Percentiles rank a stretch among this genome's conserved stretches.
These are phyloP conservation scores for Achroia grisella DNA, from an alignment of 1,140 invertebrate species.

Conservation along the genomic window DNA sequence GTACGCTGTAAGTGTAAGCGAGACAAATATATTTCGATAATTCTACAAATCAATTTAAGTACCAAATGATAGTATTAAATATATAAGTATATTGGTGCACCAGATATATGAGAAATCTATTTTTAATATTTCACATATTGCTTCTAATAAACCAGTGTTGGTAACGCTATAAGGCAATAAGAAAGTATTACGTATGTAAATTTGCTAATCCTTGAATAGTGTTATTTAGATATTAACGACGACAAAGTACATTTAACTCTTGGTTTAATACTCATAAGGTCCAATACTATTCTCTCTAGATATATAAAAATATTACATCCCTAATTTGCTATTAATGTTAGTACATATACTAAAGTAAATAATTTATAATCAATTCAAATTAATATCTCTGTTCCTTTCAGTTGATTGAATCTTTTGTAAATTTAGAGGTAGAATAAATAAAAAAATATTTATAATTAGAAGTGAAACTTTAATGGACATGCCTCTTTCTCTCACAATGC, in stretches of 20 bases:
- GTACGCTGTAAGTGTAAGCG: neutral
- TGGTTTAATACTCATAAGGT: constrained; percentile 1
- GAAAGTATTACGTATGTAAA: constrained; percentile 37
- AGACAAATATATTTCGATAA: neutral
- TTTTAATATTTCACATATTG: constrained; percentile 55
- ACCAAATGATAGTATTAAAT: constrained; percentile 31
- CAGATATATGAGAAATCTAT: constrained; percentile 41
- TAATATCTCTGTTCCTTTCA: too few species aligned
- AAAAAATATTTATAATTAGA: too few species aligned
- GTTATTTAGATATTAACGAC: constrained; percentile 43
- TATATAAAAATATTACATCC: too few species aligned
- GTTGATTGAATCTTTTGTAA: too few species aligned
- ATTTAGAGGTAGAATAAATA: too few species aligned
- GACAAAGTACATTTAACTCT: constrained; percentile 37
- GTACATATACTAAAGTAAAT: too few species aligned
- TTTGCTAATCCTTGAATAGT: constrained; percentile 16
- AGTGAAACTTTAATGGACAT: too few species aligned
- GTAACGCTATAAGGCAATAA: too few species aligned
- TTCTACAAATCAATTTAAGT: constrained; percentile 14
- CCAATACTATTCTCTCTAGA: neutral
- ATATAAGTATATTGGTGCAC: constrained; percentile 33
- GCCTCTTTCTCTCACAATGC: too few species aligned
- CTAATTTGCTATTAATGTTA: too few species aligned
- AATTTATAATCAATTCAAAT: too few species aligned
- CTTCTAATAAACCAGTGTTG: constrained; percentile 37